Percentiles rank a stretch among this genome's conserved stretches.
Evolutionary conservation across 1,140 invertebrate genomes (phyloP).

Genomic region (Trachelipus rathkii): DNA sequence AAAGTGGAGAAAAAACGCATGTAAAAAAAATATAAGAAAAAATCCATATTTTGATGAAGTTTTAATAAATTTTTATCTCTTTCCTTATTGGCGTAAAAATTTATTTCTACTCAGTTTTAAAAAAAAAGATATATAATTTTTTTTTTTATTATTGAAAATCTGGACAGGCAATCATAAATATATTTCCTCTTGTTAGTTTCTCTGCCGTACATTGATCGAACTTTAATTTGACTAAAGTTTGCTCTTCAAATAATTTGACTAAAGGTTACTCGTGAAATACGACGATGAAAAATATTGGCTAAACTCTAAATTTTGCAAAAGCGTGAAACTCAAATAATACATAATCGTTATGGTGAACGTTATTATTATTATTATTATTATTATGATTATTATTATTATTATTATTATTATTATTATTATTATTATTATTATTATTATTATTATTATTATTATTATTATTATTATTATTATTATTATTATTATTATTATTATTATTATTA

Average conservation of each 20-base stretch:
- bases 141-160: no score
- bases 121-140: no score
- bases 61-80: slow-evolving; percentile 4
- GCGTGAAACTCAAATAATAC: no score
- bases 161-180: no score
- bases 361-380: slow-evolving; percentile 7
- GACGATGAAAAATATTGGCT: no score
- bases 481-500: slow-evolving; percentile 1
- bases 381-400: neutral
- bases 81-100: neutral
- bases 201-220: no score
- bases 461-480: neutral
- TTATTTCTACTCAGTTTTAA: neutral
- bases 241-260: no score
- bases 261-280: no score
- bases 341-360: no score
- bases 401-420: slow-evolving; percentile 13
- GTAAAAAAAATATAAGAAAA: neutral
- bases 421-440: slow-evolving; percentile 11
- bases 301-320: no score
- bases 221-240: no score
- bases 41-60: slow-evolving; percentile 1
- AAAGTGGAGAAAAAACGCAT: neutral
- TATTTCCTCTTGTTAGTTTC: no score
- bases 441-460: neutral